Percentiles rank a stretch among this genome's conserved stretches.
phyloP scores from a whole-genome alignment of 2,113 vertebrate genomes.

The Choloepus hoffmanni region DNA sequence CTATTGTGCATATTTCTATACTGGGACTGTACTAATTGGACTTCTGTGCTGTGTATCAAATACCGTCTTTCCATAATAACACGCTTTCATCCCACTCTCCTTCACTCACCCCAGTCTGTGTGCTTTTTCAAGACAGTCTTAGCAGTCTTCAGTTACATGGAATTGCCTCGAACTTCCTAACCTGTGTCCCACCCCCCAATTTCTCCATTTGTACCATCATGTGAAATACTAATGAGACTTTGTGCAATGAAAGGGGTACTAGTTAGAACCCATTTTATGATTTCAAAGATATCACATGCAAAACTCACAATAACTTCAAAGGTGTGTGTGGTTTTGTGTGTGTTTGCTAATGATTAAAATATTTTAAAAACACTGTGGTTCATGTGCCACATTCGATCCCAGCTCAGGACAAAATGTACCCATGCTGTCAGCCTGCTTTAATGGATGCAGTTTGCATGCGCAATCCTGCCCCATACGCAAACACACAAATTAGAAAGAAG shows the following conservation, averaged over 20 bases:
- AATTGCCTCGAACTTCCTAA: not conserved
- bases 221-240: accelerated
- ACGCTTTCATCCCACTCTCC: not conserved
- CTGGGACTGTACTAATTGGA: not conserved
- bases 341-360: not conserved
- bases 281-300: not conserved
- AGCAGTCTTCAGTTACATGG: too few relatives aligned
- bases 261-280: not conserved
- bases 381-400: accelerated
- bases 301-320: not conserved
- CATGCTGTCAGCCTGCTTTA: accelerated
- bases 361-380: not conserved
- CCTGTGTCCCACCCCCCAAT: accelerated
- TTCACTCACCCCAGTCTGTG: too few relatives aligned
- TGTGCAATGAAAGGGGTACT: not conserved
- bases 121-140: not conserved
- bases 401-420: accelerated
- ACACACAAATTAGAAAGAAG: not conserved
- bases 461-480: accelerated
- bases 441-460: not conserved
- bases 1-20: accelerated
- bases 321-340: not conserved
- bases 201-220: not conserved
- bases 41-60: not conserved
- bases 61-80: not conserved